Conservation (phyloP, 2,113 vertebrate genomes). For the Tor tambroides region DNA sequence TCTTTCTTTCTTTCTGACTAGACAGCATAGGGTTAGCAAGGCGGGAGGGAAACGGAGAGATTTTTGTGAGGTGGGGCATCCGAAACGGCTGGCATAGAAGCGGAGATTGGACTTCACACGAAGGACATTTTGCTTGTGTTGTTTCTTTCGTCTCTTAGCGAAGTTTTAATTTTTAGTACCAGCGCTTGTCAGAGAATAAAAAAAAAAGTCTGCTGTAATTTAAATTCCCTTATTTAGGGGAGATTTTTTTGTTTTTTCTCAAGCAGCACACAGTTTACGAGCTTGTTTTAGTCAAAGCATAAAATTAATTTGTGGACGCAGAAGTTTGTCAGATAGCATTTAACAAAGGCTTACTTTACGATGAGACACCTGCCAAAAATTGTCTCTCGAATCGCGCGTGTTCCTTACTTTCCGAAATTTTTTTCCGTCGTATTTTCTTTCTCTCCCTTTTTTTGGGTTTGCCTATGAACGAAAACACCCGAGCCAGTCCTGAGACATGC, state of each 20-base stretch:
- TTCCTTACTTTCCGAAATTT: neutral
- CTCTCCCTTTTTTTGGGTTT: constrained; percentile 57
- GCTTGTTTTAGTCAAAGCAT: constrained; percentile 49
- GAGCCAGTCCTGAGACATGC: constrained; percentile 53
- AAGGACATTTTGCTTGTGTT: constrained; percentile 59
- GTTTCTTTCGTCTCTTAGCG: constrained; percentile 67
- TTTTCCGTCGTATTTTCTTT: constrained; percentile 20
- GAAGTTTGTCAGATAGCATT: constrained; percentile 20
- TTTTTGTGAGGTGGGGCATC: constrained; percentile 28
- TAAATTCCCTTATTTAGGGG: neutral
- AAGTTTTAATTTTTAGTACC: constrained; percentile 48
- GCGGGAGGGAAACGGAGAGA: constrained; percentile 51
- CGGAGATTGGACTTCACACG: constrained; percentile 61
- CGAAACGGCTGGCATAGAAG: constrained; percentile 42
- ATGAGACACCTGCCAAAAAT: constrained; percentile 9
- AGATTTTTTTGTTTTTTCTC: constrained; percentile 35
- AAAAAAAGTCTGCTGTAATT: neutral
- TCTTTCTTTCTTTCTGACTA: constrained; percentile 26
- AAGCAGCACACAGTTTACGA: constrained; percentile 43
- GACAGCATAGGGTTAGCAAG: constrained; percentile 49
- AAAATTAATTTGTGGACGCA: constrained; percentile 56
- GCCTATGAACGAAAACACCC: constrained; percentile 56
- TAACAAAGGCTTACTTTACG: constrained; percentile 39
- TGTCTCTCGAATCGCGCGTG: neutral
- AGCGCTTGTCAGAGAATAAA: neutral